Percentiles rank a stretch among this genome's conserved stretches.
These are phyloP conservation scores for Kryphioiulus occultus DNA, from an alignment of 2,888 invertebrate genomes.

Conservation along the genomic window DNA sequence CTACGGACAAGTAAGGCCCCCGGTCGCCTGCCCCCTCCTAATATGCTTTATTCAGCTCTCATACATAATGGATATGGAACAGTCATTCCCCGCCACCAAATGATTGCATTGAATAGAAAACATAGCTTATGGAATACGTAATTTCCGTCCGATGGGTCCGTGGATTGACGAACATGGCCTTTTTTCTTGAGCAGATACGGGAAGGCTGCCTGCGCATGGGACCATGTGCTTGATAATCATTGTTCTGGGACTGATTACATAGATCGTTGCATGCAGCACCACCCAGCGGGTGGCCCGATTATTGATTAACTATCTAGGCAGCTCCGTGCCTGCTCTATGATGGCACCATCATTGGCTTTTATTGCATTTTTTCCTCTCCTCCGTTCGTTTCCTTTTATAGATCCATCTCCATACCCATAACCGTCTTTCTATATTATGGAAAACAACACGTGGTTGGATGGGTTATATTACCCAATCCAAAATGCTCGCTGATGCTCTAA, in stretches of 20 bases:
- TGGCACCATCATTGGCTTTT: constrained; percentile 35
- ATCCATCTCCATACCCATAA: constrained; percentile 24
- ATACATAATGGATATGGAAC: constrained; percentile 35
- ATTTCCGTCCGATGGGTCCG: constrained; percentile 30
- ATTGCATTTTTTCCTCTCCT: constrained; percentile 33
- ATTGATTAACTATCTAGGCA: constrained; percentile 31
- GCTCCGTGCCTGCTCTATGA: constrained; percentile 21
- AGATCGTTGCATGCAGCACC: constrained; percentile 24
- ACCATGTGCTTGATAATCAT: constrained; percentile 26
- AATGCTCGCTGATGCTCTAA: constrained; percentile 3
- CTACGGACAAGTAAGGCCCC: constrained; percentile 15
- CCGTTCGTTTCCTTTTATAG: constrained; percentile 1
- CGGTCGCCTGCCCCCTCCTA: background rate
- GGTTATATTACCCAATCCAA: constrained; percentile 31
- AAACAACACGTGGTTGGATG: constrained; percentile 35
- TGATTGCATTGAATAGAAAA: constrained; percentile 25
- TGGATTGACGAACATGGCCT: constrained; percentile 21
- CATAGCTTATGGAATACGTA: constrained; percentile 35
- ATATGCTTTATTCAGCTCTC: constrained; percentile 20
- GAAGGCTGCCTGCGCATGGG: constrained; percentile 9
- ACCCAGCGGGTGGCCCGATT: constrained; percentile 21
- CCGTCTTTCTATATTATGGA: constrained; percentile 35
- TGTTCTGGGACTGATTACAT: constrained; percentile 35
- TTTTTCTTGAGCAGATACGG: background rate
- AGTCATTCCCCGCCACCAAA: constrained; percentile 24